Conservation (phyloP, 1,140 invertebrate species). For the Octopus bimaculoides region DNA sequence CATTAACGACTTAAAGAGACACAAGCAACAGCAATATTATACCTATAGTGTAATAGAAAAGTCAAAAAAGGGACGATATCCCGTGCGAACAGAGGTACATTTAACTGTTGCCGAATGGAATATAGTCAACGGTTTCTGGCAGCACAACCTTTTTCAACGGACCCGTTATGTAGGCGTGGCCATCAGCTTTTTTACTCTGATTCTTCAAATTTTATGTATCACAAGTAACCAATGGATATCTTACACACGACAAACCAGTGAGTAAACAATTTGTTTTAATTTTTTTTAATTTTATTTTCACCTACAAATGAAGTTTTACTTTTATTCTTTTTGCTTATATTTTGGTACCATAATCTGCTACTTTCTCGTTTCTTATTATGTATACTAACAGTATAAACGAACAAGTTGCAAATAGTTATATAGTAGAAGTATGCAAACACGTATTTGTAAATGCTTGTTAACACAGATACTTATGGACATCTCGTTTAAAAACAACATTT, state of each 20-base stretch:
- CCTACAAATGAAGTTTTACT: no score
- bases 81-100: slow-evolving; percentile 33
- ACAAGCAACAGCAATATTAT: slow-evolving; percentile 43
- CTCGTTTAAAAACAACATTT: no score
- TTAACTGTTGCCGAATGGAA: slow-evolving; percentile 46
- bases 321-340: no score
- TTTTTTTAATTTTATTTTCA: no score
- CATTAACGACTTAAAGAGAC: slow-evolving; percentile 43
- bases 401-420: no score
- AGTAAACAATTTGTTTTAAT: slow-evolving; percentile 12
- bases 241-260: slow-evolving; percentile 25
- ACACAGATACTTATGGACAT: no score
- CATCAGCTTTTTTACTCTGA: slow-evolving; percentile 36
- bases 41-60: slow-evolving; percentile 46
- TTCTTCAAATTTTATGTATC: slow-evolving; percentile 37
- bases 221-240: slow-evolving; percentile 38
- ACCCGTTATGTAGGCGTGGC: slow-evolving; percentile 43
- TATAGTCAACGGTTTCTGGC: slow-evolving; percentile 48
- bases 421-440: no score
- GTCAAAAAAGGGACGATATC: slow-evolving; percentile 36
- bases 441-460: no score
- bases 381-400: no score
- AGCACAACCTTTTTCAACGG: slow-evolving; percentile 46
- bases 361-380: no score
- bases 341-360: no score